Evolutionary conservation across 2,797 vertebrate genomes (phyloP).

Genomic region (Darevskia nairensis): DNA sequence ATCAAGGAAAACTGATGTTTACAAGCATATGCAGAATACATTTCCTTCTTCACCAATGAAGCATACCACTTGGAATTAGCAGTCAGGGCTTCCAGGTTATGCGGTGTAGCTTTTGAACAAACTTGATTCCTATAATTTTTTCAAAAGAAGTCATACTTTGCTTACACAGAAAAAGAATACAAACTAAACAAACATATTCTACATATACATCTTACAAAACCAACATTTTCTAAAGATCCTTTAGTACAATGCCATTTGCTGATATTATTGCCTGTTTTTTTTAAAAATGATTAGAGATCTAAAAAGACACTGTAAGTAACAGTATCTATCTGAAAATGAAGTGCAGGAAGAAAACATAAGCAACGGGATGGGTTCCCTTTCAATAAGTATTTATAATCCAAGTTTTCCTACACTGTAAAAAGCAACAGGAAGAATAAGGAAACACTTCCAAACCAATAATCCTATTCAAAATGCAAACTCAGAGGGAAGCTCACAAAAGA

Average conservation of each 20-base stretch:
- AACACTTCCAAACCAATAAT: slow-evolving; percentile 49
- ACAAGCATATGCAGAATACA: not conserved
- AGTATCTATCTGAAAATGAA: not conserved
- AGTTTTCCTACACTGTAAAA: slow-evolving; percentile 36
- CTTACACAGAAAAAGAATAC: slow-evolving; percentile 32
- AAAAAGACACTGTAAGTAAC: not conserved
- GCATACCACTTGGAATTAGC: not conserved
- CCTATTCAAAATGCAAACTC: slow-evolving; percentile 49
- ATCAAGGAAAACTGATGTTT: not conserved
- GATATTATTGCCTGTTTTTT: not conserved
- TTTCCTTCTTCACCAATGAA: not conserved
- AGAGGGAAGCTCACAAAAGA: slow-evolving; percentile 43
- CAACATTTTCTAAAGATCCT: slow-evolving; percentile 35
- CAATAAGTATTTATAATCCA: slow-evolving; percentile 36
- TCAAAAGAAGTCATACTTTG: not conserved
- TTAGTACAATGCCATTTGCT: slow-evolving; percentile 16
- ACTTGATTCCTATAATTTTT: not conserved
- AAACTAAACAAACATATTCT: slow-evolving; percentile 32
- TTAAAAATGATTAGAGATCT: not conserved
- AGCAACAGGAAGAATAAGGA: slow-evolving; percentile 44
- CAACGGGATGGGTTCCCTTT: slow-evolving; percentile 41
- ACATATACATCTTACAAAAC: slow-evolving; percentile 18
- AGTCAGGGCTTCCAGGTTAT: not conserved
- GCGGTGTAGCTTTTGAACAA: not conserved
- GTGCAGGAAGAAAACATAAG: not conserved